Base-by-base conservation (phyloP, 2,888 invertebrate genomes). In the Hirtodrosophila cameraria region DNA sequence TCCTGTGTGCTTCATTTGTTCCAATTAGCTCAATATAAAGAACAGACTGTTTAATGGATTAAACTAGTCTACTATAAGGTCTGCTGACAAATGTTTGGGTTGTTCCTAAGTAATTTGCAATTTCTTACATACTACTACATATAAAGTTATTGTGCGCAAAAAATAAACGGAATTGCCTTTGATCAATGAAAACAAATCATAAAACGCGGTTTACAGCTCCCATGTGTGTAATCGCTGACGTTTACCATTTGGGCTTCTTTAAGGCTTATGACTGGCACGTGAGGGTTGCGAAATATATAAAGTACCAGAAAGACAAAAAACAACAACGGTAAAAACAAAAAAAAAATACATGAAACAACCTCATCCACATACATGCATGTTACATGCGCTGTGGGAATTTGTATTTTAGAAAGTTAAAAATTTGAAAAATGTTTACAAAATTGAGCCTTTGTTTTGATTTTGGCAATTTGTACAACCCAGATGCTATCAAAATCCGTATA, bases 131-230 rank as follows among this genome's bases (percentile, higher is more conserved):
- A 45, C 38, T 36, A 30, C 23, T 27, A 31, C 46, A 18, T 38
- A 8, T 23, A 45, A 35, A 31, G 23, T 23, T 23, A 23, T 23
- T 9, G 15, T 28, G 12, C 1, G 4, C 31, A 31, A 11, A 7
- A 39, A 20, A 25, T 45, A 25, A 18, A n/a, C 33, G 3, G 38
- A 68, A 73, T 61, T 65, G 74, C 50, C 65, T 66, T 75, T 78
- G 80, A 81, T 81, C 75, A 79, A 76, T 74, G 76, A 78, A 83
- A 88, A 84, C 84, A 88, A 88, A 87, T 88, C 88, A 88, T 89
- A 89, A 88, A 89, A 88, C 85, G 90, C 86, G 90, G 89, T 89
- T 80, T 90, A 90, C 90, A 88, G 89, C 90, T 90, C 90, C 90
- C 90, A 89, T 90, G 90, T 90, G 90, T 88, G 90, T 88, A 88